phyloP scores from a whole-genome alignment of 2,888 invertebrate species.

The Xanthorhoe designata region DNA sequence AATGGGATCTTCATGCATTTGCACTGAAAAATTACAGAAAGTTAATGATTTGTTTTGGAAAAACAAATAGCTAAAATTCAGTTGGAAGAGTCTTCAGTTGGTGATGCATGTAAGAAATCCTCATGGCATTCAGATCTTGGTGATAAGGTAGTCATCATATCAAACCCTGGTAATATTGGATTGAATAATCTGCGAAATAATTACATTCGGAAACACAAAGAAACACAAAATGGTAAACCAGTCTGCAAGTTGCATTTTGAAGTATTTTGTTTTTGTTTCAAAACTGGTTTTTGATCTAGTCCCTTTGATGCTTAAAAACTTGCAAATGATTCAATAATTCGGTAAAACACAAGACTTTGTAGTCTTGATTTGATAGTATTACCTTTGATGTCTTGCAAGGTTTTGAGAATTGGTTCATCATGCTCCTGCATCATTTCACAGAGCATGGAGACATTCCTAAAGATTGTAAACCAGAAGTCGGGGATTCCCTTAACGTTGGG shows the following conservation, averaged over 20 bases:
- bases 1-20: slow-evolving; percentile 80
- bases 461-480: slow-evolving; percentile 98
- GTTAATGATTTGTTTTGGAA: neutral
- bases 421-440: slow-evolving; percentile 95
- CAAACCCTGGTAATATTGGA: neutral
- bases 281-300: neutral
- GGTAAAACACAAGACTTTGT: neutral
- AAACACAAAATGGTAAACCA: neutral
- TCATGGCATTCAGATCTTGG: slow-evolving; percentile 44
- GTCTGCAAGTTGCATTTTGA: neutral
- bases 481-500: slow-evolving; percentile 94
- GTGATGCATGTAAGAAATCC: slow-evolving; percentile 65
- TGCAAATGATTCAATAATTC: neutral
- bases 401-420: slow-evolving; percentile 95
- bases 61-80: neutral
- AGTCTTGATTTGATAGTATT: slow-evolving; percentile 18
- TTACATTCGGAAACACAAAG: neutral
- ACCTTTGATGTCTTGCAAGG: slow-evolving; percentile 93
- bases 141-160: slow-evolving; percentile 61
- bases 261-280: neutral
- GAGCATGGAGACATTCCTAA: slow-evolving; percentile 95
- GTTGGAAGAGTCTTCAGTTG: slow-evolving; percentile 55
- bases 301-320: neutral
- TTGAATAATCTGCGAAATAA: neutral
- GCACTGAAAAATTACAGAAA: slow-evolving; percentile 58